A percentile compares a stretch with the other conserved stretches of the same genome.
phyloP scores from a whole-genome alignment of 2,113 vertebrate species.

The Hucho hucho region DNA sequence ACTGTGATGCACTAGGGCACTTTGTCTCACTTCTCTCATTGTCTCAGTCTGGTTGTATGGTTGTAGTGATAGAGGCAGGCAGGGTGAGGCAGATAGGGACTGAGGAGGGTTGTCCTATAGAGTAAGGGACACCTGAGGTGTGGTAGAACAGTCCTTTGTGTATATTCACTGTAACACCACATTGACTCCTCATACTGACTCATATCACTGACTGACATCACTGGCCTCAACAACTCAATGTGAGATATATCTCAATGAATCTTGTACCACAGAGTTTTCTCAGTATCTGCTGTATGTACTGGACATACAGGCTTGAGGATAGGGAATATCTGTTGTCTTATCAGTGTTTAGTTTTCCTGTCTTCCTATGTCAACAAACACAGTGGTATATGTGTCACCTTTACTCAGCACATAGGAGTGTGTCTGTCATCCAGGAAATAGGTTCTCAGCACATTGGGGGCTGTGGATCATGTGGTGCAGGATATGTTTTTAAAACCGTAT shows the following conservation, averaged over 20 bases:
- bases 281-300: too few species aligned
- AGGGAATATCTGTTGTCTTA: too few species aligned
- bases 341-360: too few species aligned
- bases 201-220: background rate
- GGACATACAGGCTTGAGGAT: too few species aligned
- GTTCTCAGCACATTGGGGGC: too few species aligned
- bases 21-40: background rate
- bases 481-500: conserved; percentile 1
- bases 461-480: too few species aligned
- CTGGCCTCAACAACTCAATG: too few species aligned
- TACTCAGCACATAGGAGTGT: background rate
- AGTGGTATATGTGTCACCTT: conserved; percentile 1
- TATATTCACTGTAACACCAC: background rate
- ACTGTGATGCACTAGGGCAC: background rate
- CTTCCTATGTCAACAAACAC: too few species aligned
- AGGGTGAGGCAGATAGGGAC: background rate
- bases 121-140: background rate
- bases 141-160: conserved; percentile 3
- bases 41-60: background rate
- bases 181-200: background rate
- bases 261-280: too few species aligned
- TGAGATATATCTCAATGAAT: too few species aligned
- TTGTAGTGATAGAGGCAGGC: background rate
- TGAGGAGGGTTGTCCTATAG: background rate
- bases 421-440: too few species aligned